A percentile compares a stretch with the other conserved stretches of the same genome.
Evolutionary conservation across 2,797 vertebrate species (phyloP).

Genomic region (Takifugu rubripes): DNA sequence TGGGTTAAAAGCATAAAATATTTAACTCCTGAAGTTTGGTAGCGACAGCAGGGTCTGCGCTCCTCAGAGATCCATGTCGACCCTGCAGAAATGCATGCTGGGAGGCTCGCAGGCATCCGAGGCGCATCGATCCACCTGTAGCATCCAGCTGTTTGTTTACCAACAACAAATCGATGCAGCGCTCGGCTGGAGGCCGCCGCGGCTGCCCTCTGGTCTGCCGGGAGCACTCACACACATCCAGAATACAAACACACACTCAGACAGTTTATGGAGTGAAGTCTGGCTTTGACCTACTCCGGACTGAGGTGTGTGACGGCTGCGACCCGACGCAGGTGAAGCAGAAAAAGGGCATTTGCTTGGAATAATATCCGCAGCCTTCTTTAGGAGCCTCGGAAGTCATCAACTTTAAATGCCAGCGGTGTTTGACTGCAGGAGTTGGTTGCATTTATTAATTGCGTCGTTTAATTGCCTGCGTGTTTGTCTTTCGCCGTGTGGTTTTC

Average conservation of each 20-base stretch:
- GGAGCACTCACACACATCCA: conserved; percentile 37
- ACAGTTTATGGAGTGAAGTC: conserved; percentile 2
- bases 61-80: conserved; percentile 46
- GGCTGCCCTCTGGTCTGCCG: conserved; percentile 63
- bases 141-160: conserved; percentile 80
- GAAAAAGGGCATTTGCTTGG: no score
- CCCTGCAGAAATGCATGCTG: conserved; percentile 64
- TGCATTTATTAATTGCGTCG: no score
- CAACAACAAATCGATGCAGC: conserved; percentile 80
- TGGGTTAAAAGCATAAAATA: conserved; percentile 39
- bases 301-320: no score
- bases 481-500: no score
- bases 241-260: conserved; percentile 8
- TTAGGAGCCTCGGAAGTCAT: no score
- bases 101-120: conserved; percentile 60
- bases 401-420: background rate
- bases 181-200: conserved; percentile 61
- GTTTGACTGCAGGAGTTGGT: background rate
- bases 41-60: conserved; percentile 44
- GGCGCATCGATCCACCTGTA: conserved; percentile 74
- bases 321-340: no score
- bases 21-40: conserved; percentile 42
- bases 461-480: no score
- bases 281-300: conserved; percentile 5
- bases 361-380: no score